phyloP scores from a whole-genome alignment of 2,888 invertebrate species.

The Temnothorax unifasciatus region DNA sequence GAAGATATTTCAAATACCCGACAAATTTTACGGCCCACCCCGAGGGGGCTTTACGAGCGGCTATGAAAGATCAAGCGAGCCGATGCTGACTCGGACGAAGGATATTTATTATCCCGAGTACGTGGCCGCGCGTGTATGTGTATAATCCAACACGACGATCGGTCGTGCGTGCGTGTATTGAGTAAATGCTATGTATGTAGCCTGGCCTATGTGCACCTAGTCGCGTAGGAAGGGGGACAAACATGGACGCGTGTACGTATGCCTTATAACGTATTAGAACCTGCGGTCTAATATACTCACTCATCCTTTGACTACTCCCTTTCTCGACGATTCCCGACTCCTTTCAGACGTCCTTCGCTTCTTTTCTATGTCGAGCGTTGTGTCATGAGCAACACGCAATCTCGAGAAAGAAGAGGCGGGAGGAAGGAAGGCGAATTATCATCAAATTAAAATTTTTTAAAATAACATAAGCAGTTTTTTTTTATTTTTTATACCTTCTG shows the following conservation, averaged over 20 bases:
- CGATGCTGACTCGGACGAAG: constrained; percentile 79
- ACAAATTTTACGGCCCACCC: constrained; percentile 80
- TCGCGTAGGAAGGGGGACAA: constrained; percentile 25
- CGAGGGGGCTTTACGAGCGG: constrained; percentile 79
- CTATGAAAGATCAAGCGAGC: constrained; percentile 82
- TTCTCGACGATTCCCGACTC: constrained; percentile 38
- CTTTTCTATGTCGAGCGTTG: neutral
- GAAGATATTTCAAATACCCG: constrained; percentile 73
- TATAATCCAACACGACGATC: constrained; percentile 14
- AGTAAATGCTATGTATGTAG: constrained; percentile 25
- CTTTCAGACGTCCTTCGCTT: constrained; percentile 11
- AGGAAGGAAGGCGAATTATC: neutral
- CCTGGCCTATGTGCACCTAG: constrained; percentile 29
- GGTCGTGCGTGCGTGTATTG: neutral
- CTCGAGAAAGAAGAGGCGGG: neutral
- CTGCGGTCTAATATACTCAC: constrained; percentile 73
- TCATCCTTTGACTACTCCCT: constrained; percentile 42
- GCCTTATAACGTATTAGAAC: constrained; percentile 70
- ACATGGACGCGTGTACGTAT: constrained; percentile 39
- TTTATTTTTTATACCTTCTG: neutral
- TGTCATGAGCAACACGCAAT: constrained; percentile 16
- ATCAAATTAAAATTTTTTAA: neutral
- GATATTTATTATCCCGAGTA: constrained; percentile 82
- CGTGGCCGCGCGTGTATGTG: constrained; percentile 58
- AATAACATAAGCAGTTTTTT: neutral